Percentiles rank a stretch among this genome's conserved stretches.
These are phyloP conservation scores for Zalophus californianus DNA, from an alignment of 2,797 vertebrate species.

Conservation along the genomic window DNA sequence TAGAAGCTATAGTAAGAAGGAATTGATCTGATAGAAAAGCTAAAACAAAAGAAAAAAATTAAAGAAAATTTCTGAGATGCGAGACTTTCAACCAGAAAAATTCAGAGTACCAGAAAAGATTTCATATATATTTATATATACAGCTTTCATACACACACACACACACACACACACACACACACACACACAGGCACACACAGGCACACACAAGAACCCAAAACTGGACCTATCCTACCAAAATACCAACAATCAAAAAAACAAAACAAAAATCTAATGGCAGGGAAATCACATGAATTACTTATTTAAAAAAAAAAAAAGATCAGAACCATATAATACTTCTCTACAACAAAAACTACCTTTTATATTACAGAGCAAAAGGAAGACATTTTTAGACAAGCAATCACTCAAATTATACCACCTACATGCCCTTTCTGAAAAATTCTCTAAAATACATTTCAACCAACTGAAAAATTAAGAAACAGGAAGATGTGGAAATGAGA, in stretches of 20 bases:
- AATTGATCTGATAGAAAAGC: not conserved
- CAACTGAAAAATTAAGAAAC: conserved; percentile 37
- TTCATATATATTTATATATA: not conserved
- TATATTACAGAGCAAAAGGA: not conserved
- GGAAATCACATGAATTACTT: not conserved
- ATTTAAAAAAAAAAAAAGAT: not conserved
- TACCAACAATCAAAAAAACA: not conserved
- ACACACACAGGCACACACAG: not conserved
- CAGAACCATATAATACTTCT: not conserved
- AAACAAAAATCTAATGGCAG: not conserved
- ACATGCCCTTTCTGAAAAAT: not conserved
- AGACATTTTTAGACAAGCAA: conserved; percentile 18
- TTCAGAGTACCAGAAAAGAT: not conserved
- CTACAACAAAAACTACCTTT: conserved; percentile 7
- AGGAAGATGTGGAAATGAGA: not conserved
- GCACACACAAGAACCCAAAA: not conserved
- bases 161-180: not conserved
- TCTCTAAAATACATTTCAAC: not conserved
- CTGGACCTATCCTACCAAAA: not conserved
- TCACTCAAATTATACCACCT: not conserved
- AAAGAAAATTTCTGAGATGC: not conserved
- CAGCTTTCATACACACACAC: not conserved
- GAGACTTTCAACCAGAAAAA: not conserved
- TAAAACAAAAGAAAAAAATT: conserved; percentile 17
- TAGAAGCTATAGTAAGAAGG: not conserved